Base-by-base conservation (phyloP, 2,888 invertebrate species). In the Tolmerus cingulatus region DNA sequence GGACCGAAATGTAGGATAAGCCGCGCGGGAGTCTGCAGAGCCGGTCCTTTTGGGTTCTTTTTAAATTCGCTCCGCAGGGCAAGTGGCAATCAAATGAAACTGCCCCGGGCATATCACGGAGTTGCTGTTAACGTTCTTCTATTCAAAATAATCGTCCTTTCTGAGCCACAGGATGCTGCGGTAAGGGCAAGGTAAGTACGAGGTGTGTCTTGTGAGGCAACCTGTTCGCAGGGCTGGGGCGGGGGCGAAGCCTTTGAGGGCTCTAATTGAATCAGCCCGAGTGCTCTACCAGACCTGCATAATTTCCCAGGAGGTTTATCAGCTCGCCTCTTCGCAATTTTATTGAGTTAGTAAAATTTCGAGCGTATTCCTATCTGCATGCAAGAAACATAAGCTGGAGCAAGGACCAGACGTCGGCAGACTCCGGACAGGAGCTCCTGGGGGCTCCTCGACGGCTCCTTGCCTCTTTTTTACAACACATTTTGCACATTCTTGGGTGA, bases 301-400 rank as follows among this genome's bases (percentile, higher is more conserved):
- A 82, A 82, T 82, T 82, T 82, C 57, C 34, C 82, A 57, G n/a
- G 82, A 30, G 82, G 23, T 82, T 82, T 82, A 82, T 82, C 66
- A 82, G 82, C 23, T 82, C 40, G 51, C 0, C 19, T 82, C 57
- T 82, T 82, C 12, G 55, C 51, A 51, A 81, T 55, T 81, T 55
- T 81, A 81, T 81, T 55, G 57, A 81, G 81, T 81, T 81, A 81
- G 81, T 30, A 81, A 55, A 81, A 81, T 81, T 55, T 51, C 55
- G 30, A 81, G 55, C 57, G 34, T 81, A 81, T 55, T 81, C 55
- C 55, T 81, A 51, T 81, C 57, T 57, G 37, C 37, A 82, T 82
- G 55, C 40, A 66, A 55, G 40, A 66, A 57, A 82, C 51, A 82
- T 66, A 30, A 57, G 66, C 66, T 82, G 14, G 76, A 79, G 51